Conservation (phyloP, 2,797 vertebrate genomes). For the Champsocephalus esox region DNA sequence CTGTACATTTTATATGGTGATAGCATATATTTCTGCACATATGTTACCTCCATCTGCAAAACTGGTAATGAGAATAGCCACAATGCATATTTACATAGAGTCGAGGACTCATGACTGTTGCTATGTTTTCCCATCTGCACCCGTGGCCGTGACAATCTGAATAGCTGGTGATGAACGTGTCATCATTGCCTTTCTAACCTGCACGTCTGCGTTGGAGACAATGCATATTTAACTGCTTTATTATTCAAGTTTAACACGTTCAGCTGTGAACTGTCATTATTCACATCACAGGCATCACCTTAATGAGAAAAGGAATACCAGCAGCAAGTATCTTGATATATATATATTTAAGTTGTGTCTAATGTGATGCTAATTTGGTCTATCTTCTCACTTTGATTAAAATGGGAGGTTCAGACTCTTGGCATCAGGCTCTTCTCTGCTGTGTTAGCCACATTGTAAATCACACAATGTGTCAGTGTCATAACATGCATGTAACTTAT, state of each 20-base stretch:
- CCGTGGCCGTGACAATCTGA: conserved; percentile 44
- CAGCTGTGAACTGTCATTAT: not conserved
- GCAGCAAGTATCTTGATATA: not conserved
- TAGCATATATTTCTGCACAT: conserved; percentile 51
- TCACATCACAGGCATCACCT: not conserved
- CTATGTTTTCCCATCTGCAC: conserved; percentile 68
- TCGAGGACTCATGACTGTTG: conserved; percentile 51
- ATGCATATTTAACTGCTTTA: conserved; percentile 22
- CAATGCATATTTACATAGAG: conserved; percentile 59
- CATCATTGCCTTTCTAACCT: conserved; percentile 17
- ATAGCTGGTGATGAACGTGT: conserved; percentile 33
- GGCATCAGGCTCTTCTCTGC: no score
- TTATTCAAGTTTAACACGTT: not conserved
- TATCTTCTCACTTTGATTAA: no score
- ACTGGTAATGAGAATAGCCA: conserved; percentile 54
- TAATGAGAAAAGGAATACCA: not conserved
- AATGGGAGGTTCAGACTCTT: no score
- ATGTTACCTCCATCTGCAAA: conserved; percentile 69
- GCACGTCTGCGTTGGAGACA: conserved; percentile 19
- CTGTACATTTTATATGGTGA: conserved; percentile 41
- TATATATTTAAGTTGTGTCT: no score
- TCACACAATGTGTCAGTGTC: no score
- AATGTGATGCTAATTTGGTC: no score
- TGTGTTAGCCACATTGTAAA: no score
- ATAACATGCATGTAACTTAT: not conserved